phyloP scores from a whole-genome alignment of 35 echinoderm and acorn worm species.

The Strongylocentrotus purpuratus region DNA sequence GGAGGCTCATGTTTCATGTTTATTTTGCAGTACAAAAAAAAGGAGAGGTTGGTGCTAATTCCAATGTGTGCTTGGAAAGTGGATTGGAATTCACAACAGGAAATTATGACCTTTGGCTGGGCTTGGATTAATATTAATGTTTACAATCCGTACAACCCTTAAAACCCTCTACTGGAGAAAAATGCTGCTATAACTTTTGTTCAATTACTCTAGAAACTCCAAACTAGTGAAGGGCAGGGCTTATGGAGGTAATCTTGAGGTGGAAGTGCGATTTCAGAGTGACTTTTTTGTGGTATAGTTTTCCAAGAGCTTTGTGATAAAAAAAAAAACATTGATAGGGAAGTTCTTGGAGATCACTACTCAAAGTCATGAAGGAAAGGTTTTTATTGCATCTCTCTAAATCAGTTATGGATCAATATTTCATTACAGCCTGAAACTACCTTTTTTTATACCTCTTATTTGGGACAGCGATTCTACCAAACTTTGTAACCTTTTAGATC shows the following conservation, averaged over 20 bases:
- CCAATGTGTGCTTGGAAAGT: background rate
- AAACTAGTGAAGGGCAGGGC: background rate
- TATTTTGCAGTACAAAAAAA: background rate
- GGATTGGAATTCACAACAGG: conserved; percentile 14
- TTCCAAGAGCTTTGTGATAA: too few relatives aligned
- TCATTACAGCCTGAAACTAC: too few relatives aligned
- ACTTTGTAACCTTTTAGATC: too few relatives aligned
- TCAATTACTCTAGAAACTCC: background rate
- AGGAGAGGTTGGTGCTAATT: background rate
- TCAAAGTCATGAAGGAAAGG: too few relatives aligned
- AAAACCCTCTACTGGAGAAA: background rate
- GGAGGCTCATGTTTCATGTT: conserved; percentile 28
- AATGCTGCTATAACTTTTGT: background rate
- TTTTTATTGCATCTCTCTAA: too few relatives aligned
- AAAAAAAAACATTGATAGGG: too few relatives aligned
- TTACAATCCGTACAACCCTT: background rate
- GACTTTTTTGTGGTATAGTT: too few relatives aligned
- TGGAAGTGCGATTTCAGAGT: background rate
- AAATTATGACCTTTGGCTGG: conserved; percentile 31
- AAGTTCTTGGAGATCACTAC: too few relatives aligned
- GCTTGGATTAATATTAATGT: conserved; percentile 8
- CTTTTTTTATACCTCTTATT: too few relatives aligned
- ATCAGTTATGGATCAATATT: too few relatives aligned
- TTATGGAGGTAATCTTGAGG: background rate
- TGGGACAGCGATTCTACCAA: too few relatives aligned